phyloP scores from a whole-genome alignment of 2,113 vertebrate genomes.

The Terrapene triunguis region DNA sequence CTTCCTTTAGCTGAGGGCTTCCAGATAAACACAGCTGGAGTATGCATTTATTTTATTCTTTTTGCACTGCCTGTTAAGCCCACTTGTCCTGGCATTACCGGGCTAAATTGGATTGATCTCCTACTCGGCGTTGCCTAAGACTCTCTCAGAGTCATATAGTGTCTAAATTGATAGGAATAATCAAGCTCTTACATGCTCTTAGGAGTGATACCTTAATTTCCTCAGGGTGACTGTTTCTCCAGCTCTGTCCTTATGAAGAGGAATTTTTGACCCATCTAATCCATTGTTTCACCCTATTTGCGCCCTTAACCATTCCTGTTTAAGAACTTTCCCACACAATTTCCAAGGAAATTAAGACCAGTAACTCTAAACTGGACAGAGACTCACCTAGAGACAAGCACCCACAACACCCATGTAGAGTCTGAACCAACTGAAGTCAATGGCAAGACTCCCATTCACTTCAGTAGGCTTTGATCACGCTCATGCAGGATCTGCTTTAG shows the following conservation, averaged over 20 bases:
- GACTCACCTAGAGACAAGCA: background rate
- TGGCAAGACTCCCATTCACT: too few relatives aligned
- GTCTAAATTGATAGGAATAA: background rate
- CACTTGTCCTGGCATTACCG: background rate
- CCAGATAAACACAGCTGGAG: background rate
- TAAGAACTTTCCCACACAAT: background rate
- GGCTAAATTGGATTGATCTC: too few relatives aligned
- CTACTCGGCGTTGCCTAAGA: too few relatives aligned
- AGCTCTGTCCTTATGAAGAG: background rate
- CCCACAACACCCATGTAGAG: background rate
- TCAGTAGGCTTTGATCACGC: too few relatives aligned
- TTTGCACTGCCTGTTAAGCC: background rate
- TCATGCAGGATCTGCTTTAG: too few relatives aligned
- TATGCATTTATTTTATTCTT: background rate
- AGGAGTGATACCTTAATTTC: background rate
- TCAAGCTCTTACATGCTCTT: background rate
- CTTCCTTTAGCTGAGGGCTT: background rate
- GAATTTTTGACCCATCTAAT: background rate
- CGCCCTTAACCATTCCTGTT: background rate
- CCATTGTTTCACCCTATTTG: background rate
- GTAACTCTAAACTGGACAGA: background rate
- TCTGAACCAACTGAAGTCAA: background rate
- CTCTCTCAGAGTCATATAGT: fast-evolving
- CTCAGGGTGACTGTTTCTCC: background rate
- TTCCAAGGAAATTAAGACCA: background rate